Percentiles rank a stretch among this genome's conserved stretches.
These are phyloP conservation scores for Panurus biarmicus DNA, from an alignment of 2,113 vertebrate genomes.

Conservation along the genomic window DNA sequence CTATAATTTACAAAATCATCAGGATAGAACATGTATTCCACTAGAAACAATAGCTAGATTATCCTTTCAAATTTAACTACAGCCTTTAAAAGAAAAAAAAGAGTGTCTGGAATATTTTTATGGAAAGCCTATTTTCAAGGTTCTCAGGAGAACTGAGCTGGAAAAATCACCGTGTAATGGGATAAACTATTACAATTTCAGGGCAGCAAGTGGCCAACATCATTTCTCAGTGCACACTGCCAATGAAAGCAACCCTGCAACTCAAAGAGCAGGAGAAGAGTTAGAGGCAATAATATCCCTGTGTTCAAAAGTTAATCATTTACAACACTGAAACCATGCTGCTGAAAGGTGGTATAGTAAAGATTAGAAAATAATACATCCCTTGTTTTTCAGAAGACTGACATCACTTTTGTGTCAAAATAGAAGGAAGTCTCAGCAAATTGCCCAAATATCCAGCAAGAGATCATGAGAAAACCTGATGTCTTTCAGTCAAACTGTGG, in stretches of 20 bases:
- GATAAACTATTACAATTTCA: constrained; percentile 38
- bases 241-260: background rate
- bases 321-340: background rate
- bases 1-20: background rate
- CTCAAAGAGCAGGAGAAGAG: background rate
- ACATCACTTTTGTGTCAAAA: background rate
- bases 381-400: background rate
- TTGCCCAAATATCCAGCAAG: background rate
- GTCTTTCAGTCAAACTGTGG: background rate
- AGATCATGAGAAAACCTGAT: background rate
- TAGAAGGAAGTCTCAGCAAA: background rate
- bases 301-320: constrained; percentile 1
- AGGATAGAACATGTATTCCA: background rate
- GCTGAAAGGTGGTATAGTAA: background rate
- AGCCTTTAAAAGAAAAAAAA: background rate
- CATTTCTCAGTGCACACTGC: background rate
- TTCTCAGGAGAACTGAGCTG: constrained; percentile 7
- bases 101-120: background rate
- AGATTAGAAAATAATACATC: background rate
- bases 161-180: constrained; percentile 20
- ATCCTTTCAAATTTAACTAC: background rate
- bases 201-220: background rate
- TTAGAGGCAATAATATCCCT: background rate
- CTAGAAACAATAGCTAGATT: background rate
- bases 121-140: constrained; percentile 36